phyloP scores from a whole-genome alignment of 2,113 vertebrate species.

The Xiphophorus hellerii region DNA sequence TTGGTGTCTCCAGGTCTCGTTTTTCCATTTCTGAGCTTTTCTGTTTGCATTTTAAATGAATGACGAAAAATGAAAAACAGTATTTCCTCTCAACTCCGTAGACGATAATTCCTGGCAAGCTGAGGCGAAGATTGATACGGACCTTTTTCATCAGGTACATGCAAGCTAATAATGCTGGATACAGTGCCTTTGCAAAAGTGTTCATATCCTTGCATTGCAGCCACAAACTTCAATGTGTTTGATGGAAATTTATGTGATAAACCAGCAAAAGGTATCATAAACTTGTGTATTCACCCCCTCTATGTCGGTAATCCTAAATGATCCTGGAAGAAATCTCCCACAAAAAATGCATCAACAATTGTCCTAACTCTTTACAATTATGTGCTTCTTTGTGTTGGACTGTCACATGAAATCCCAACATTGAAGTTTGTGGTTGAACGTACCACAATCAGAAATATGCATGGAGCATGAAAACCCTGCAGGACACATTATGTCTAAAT shows the following conservation, averaged over 20 bases:
- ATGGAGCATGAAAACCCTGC: neutral
- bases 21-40: constrained; percentile 6
- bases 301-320: no score
- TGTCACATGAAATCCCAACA: neutral
- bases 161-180: neutral
- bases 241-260: no score
- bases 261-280: no score
- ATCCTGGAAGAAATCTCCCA: no score
- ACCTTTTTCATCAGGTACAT: constrained; percentile 97
- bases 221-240: neutral
- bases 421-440: neutral
- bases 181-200: neutral
- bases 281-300: no score
- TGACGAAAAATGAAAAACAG: neutral
- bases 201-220: neutral
- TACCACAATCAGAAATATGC: neutral
- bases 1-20: constrained; percentile 8
- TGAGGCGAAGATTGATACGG: constrained; percentile 99
- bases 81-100: constrained; percentile 70
- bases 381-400: neutral
- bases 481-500: neutral
- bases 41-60: neutral
- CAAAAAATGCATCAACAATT: no score
- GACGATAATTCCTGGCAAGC: constrained; percentile 97
- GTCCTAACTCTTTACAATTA: no score